Base-by-base conservation (phyloP, 1,140 invertebrate genomes). In the Tenebrio molitor region DNA sequence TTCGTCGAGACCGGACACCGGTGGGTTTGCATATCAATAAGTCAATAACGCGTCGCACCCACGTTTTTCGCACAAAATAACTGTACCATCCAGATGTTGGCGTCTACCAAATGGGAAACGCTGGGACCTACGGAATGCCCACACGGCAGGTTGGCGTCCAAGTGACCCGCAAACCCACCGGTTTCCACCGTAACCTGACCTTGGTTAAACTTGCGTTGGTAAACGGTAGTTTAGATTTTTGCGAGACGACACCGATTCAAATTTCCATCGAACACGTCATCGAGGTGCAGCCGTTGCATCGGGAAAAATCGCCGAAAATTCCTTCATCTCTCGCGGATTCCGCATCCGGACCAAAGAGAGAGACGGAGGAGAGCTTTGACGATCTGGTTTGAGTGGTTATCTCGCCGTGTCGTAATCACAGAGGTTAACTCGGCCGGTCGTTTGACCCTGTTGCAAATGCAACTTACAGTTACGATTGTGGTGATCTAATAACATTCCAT, bases 391-490 rank as follows among this genome's bases (percentile, higher is more conserved):
- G 16, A 34, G 39, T 34, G 29, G 29, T 33, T 33, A 5, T 4
- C 4, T 29, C 29, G 29, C 29, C 29, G 58, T 65, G 62, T 65
- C 62, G 62, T 15, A 65, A n/a, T n/a, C n/a, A n/a, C n/a, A 42
- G 36, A 44, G 63, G 19, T 66, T 44, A 41, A 16, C 25, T 42
- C 64, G 64, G 23, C 64, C 62, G 33, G 34, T 65, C 33, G 62
- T 65, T 66, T 66, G 64, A 66, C 64, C 64, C 64, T 66, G 36
- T 66, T 66, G 64, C 64, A 66, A 66, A 66, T 66, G 42, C 64
- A 66, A 41, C 64, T 29, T 44, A 66, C 64, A 66, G 64, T 66
- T 66, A 66, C 64, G 36, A 66, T 44, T 66, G 64, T 66, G 62
- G 33, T 44, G 64, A 66, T 66, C 64, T 44, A 44, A 66, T 66